Evolutionary conservation across 2,888 invertebrate genomes (phyloP).

Genomic region (Acrocyrtus sp.): DNA sequence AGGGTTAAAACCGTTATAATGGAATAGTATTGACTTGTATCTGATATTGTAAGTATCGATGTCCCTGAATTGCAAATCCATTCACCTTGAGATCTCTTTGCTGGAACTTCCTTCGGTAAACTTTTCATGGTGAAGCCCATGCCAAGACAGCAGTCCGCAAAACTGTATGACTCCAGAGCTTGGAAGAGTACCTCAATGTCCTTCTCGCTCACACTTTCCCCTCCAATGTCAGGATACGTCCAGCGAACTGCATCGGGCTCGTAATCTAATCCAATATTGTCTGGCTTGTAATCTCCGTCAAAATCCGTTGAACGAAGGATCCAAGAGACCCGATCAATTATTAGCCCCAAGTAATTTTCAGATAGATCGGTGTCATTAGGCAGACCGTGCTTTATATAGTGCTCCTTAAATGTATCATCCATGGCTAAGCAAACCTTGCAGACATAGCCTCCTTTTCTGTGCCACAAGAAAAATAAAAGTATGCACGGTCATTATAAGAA

Average conservation of each 20-base stretch:
- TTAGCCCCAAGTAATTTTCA: slow-evolving; percentile 29
- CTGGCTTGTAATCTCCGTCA: slow-evolving; percentile 48
- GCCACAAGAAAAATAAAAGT: slow-evolving; percentile 8
- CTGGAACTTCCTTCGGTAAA: slow-evolving; percentile 46
- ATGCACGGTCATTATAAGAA: too few species aligned
- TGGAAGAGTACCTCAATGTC: slow-evolving; percentile 54
- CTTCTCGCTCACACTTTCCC: slow-evolving; percentile 40
- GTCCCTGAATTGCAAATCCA: neutral
- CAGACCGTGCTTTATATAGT: slow-evolving; percentile 18
- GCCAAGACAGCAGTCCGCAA: slow-evolving; percentile 60
- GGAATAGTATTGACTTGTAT: neutral
- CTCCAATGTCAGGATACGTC: slow-evolving; percentile 27
- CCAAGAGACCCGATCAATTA: slow-evolving; percentile 61
- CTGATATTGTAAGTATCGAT: neutral
- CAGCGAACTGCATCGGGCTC: slow-evolving; percentile 46
- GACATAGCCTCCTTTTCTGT: slow-evolving; percentile 57
- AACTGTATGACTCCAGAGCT: slow-evolving; percentile 45
- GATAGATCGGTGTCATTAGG: neutral
- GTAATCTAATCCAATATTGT: slow-evolving; percentile 59
- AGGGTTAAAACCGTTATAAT: neutral
- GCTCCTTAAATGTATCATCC: slow-evolving; percentile 43
- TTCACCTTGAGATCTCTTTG: slow-evolving; percentile 23
- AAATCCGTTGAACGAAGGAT: slow-evolving; percentile 59
- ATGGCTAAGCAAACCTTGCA: slow-evolving; percentile 60
- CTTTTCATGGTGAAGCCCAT: slow-evolving; percentile 61